Base-by-base conservation (phyloP, 1,140 invertebrate genomes). In the Tachypleus tridentatus region DNA sequence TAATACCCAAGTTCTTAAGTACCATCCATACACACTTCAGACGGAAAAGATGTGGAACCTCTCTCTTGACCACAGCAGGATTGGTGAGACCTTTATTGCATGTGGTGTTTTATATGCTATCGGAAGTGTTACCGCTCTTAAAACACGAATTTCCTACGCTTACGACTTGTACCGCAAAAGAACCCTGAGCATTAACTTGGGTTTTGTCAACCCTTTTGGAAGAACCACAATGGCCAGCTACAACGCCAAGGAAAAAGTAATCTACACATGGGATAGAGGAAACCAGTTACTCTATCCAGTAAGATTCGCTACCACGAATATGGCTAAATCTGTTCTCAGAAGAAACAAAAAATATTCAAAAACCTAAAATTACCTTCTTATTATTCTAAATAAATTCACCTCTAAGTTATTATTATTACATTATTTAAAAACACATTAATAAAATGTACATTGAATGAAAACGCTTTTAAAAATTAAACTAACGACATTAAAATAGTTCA, bases 251-350 rank as follows among this genome's bases (percentile, higher is more conserved):
- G 87, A 84, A 53, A 76, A 92, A 84, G 89, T 95, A 74, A 79
- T 98, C 49, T 95, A 90, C 75, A 93, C 91, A 0, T 97, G 91
- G 89, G 95, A 98, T 76, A 86, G 86, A 72, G 93, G 93, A n/a
- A 93, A 94, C 74, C 87, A 93, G 73, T 80, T 98, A 10, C 93
- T 90, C 51, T 94, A 94, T 80, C 92, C 92, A 3, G 85, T 95
- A 9, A 82, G 87, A 69, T 90, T 70, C 50, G 62, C 62, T 4
- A 64, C 65, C 3, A 67, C 64, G 48, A 62, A 67, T 47, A 47
- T 67, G 57, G 65, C 29, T 29, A 29, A 29, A 29, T 29, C 29
- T 29, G 29, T 29, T 29, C 29, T 29, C 29, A 29, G 29, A 29
- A 2, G 29, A 29, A 29, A 29, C 29, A 29, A 29, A 29, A 29